A percentile compares a stretch with the other conserved stretches of the same genome.
Evolutionary conservation across 1,140 invertebrate genomes (phyloP).

Genomic region (Drosophila pandora): DNA sequence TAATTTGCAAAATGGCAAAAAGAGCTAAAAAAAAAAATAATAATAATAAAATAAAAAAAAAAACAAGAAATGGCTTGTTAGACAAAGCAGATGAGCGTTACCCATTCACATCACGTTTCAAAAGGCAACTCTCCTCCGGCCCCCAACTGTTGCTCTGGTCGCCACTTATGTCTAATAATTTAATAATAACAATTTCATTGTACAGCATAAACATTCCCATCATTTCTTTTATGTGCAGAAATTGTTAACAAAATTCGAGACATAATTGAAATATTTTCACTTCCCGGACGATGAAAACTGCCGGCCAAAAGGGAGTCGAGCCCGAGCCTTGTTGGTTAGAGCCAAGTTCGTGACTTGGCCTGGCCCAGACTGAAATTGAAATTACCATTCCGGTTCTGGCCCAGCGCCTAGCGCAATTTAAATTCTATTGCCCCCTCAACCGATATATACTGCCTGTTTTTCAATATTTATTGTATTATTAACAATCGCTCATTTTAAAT

Average conservation of each 20-base stretch:
- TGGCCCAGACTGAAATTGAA: conserved; percentile 25
- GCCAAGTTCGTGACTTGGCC: conserved; percentile 39
- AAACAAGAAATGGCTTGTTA: conserved; percentile 25
- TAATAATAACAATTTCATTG: conserved; percentile 59
- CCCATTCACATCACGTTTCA: conserved; percentile 47
- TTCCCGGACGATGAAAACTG: conserved; percentile 12
- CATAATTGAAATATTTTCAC: conserved; percentile 36
- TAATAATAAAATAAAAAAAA: conserved; percentile 5
- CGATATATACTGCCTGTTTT: background rate
- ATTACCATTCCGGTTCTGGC: conserved; percentile 39
- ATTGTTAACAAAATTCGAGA: conserved; percentile 30
- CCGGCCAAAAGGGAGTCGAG: background rate
- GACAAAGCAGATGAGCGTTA: conserved; percentile 41
- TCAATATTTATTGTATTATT: conserved; percentile 44
- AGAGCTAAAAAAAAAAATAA: conserved; percentile 6
- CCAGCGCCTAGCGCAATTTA: conserved; percentile 42
- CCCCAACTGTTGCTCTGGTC: conserved; percentile 22
- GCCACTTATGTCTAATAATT: conserved; percentile 52
- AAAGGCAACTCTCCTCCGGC: background rate
- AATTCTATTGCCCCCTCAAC: conserved; percentile 26
- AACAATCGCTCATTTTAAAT: conserved; percentile 53
- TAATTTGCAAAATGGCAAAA: conserved; percentile 40
- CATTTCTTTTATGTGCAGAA: conserved; percentile 49
- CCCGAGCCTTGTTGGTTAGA: background rate
- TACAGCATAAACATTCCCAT: conserved; percentile 50